Evolutionary conservation across 2,113 vertebrate genomes (phyloP), one percentile per base, ranked within the genome.

Genomic region (Pomatostomus ruficeps): DNA sequence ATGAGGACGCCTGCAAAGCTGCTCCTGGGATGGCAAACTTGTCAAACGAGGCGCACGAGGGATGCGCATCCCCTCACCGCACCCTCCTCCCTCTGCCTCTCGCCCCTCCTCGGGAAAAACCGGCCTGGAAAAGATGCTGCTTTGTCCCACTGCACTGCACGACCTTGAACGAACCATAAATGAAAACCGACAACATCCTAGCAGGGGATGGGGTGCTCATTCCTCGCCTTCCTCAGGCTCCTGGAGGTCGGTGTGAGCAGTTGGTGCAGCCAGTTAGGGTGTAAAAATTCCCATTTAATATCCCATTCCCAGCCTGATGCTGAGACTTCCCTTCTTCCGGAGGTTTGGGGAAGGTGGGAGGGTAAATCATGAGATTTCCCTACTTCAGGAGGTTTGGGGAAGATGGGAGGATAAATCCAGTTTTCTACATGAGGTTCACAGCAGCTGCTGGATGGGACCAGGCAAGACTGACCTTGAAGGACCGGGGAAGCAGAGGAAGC

Each of bases 211-310:
- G 17, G 63, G 58, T 14, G 79, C 38, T 89, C 51, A 5, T 5
- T 40, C 26, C 18, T 35, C 4, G 16, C 74, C 23, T 21, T 48
- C 74, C 24, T 84, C 14, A 43, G 80, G 65, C 52, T 71, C 68
- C 48, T 2, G 26, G 17, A 8, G 28, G 28, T 11, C 1, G n/a
- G n/a, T n/a, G n/a, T n/a, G n/a, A n/a, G n/a, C n/a, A n/a, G n/a
- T n/a, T n/a, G n/a, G n/a, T n/a, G n/a, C n/a, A n/a, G n/a, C n/a
- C 33, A 3, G 10, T 11, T 18, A 11, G 0, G 0, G 5, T 6
- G 51, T 21, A 38, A 93, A 90, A 86, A 67, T 49, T 57, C 66
- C 31, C 2, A 0, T 57, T 79, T 12, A 28, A 70, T n/a, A 48
- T 23, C 61, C 45, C 57, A 11, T 35, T 14, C 49, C 51, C 48